Base-by-base conservation (phyloP, 1,140 invertebrate genomes). In the Aphaenogaster ashmeadi region DNA sequence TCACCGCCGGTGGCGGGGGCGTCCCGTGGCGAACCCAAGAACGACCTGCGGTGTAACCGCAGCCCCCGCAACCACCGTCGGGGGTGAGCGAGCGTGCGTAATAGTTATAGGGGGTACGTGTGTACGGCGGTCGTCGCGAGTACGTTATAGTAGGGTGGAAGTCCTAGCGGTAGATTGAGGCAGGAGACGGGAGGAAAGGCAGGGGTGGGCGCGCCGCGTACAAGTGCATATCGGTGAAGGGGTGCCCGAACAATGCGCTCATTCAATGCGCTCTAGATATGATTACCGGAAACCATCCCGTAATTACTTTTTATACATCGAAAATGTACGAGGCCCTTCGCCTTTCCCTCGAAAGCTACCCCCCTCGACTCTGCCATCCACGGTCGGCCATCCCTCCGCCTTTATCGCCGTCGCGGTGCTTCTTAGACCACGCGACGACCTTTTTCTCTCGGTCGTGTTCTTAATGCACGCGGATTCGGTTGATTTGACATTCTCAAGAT, bases 231-330 rank as follows among this genome's bases (percentile, higher is more conserved):
- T 92, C 93, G 93, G 87, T 90, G 93, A 94, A 94, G 94, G 94
- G 94, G 93, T 93, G 93, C 89, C 87, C 92, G 94, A 95, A 95
- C 94, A 95, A 95, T 95, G 93, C 94, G 92, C 93, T 94, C 93
- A 93, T 95, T 94, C 94, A 95, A 95, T 94, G 92, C 94, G 93
- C 92, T 94, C 94, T 93, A 95, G 94, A 95, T 95, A 95, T 95
- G 94, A 95, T 95, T 95, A 95, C 94, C 94, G 94, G 94, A 95
- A 95, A 95, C 94, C 94, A 95, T 95, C 94, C 94, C 93, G 93
- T 95, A 95, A 95, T 95, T 95, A 95, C 94, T 95, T 95, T 95
- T 94, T 95, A 93, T 95, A 94, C 93, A 91, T 93, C 88, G 91
- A 92, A 94, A 93, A 91, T 87, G 90, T 77, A 91, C 33, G 78